phyloP scores from a whole-genome alignment of 2,888 invertebrate species.

The Andrena marginata region DNA sequence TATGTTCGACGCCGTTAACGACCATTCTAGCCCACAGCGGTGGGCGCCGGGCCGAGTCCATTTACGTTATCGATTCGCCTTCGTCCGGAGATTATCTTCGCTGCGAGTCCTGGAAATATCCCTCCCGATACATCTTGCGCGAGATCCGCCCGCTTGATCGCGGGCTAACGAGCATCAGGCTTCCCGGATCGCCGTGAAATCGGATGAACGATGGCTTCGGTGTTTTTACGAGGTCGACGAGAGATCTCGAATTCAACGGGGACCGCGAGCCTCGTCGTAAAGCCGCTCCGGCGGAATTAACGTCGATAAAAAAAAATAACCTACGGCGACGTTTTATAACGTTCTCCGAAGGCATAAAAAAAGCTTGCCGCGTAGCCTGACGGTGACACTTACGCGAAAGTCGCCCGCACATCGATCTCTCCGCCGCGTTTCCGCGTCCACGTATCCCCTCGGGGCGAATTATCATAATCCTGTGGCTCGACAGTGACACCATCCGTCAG shows the following conservation, averaged over 20 bases:
- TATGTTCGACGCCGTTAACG: constrained; percentile 73
- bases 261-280: constrained; percentile 56
- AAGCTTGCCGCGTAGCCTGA: background rate
- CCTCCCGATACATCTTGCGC: constrained; percentile 16
- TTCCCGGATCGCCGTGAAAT: constrained; percentile 27
- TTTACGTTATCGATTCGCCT: constrained; percentile 50
- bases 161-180: constrained; percentile 42
- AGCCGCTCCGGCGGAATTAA: constrained; percentile 66
- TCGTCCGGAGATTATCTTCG: constrained; percentile 3
- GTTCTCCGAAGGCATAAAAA: constrained; percentile 8
- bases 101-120: constrained; percentile 29
- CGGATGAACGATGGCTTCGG: constrained; percentile 16
- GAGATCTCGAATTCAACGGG: constrained; percentile 27
- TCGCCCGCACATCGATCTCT: background rate
- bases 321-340: constrained; percentile 32
- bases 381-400: background rate
- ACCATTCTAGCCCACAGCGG: constrained; percentile 56
- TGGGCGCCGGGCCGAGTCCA: constrained; percentile 30
- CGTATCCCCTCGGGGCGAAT: constrained; percentile 3
- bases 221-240: constrained; percentile 12
- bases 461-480: constrained; percentile 32
- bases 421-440: background rate
- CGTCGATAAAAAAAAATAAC: constrained; percentile 70
- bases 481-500: background rate
- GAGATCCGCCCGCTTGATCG: constrained; percentile 41